Percentiles rank a stretch among this genome's conserved stretches.
Conservation (phyloP, 2,113 vertebrate genomes). For the Petrocephalus microphthalmus region DNA sequence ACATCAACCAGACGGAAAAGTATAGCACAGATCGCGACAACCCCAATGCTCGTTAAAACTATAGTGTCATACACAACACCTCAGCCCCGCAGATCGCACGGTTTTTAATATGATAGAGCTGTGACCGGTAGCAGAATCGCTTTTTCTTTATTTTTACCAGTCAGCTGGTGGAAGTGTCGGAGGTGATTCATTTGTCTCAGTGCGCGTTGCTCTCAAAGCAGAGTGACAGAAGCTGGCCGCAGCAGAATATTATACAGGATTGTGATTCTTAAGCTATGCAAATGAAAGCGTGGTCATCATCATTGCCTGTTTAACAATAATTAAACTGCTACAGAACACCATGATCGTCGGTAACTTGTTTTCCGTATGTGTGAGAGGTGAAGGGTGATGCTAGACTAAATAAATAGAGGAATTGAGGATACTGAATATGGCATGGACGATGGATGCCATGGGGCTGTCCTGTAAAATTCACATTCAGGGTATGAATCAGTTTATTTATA, state of each 20-base stretch:
- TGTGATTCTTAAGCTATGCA: conserved; percentile 10
- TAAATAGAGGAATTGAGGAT: neutral
- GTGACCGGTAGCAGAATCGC: neutral
- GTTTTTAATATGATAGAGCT: neutral
- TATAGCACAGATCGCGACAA: neutral
- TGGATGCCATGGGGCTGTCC: neutral
- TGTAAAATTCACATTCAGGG: neutral
- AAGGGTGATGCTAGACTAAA: neutral
- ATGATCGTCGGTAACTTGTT: neutral
- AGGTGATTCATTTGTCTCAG: neutral
- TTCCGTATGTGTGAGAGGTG: neutral
- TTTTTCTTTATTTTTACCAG: neutral
- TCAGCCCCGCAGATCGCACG: neutral
- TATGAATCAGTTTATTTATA: neutral
- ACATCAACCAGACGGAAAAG: neutral
- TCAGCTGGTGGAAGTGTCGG: neutral
- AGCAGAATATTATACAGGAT: neutral
- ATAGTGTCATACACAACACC: neutral
- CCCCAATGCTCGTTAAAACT: neutral
- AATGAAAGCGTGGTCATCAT: neutral
- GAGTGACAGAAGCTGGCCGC: neutral
- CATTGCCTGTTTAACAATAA: no score
- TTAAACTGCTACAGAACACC: neutral
- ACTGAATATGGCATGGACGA: neutral
- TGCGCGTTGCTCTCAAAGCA: neutral